A percentile compares a stretch with the other conserved stretches of the same genome.
phyloP scores from a whole-genome alignment of 2,113 vertebrate species.

The Menura novaehollandiae region DNA sequence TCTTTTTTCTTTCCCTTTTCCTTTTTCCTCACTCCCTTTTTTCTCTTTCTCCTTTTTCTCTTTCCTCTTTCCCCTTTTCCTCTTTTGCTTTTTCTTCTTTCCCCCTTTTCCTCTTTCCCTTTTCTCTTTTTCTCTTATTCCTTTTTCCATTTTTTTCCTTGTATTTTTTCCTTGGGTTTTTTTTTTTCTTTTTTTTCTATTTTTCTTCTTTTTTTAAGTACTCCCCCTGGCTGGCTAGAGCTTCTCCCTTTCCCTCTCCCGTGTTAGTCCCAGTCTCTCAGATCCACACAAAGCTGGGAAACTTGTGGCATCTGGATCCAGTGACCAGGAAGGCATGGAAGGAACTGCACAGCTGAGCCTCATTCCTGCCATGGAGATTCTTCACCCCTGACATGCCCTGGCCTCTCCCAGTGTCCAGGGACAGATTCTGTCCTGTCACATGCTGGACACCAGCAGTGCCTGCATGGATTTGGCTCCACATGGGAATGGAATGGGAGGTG shows the following conservation, averaged over 20 bases:
- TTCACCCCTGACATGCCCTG: neutral
- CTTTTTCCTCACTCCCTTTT: too few relatives aligned
- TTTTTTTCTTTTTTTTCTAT: rapidly evolving
- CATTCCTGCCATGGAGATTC: neutral
- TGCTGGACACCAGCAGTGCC: neutral
- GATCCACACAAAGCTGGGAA: neutral
- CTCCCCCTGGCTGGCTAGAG: too few relatives aligned
- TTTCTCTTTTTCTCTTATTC: neutral
- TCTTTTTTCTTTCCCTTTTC: too few relatives aligned
- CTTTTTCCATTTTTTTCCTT: neutral
- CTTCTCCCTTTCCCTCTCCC: neutral
- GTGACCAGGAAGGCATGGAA: neutral
- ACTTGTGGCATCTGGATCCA: neutral
- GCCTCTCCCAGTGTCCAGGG: neutral
- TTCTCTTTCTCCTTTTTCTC: too few relatives aligned
- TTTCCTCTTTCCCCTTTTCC: too few relatives aligned
- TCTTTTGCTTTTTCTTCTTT: neutral
- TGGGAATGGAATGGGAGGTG: neutral
- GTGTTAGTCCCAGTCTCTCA: neutral
- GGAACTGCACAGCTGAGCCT: conserved; percentile 7
- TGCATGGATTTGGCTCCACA: neutral
- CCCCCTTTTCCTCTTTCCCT: too few relatives aligned
- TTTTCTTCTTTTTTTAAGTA: neutral
- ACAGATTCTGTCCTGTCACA: neutral
- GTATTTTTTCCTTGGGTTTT: neutral